phyloP scores from a whole-genome alignment of 1,140 invertebrate genomes.

The Leptopilina clavipes region DNA sequence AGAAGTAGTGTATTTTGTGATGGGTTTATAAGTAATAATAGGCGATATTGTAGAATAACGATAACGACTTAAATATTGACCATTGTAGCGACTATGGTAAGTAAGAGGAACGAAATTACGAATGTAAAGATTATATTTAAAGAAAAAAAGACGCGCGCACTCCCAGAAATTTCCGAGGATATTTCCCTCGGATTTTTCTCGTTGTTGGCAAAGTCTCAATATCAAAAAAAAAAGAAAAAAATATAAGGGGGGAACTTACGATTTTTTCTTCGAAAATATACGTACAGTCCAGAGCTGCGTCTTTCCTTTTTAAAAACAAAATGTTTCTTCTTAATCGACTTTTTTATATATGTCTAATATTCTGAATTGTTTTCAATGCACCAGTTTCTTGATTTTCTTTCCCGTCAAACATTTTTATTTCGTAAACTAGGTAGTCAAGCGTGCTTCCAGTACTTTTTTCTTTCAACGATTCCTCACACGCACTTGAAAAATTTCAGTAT shows the following conservation, averaged over 20 bases:
- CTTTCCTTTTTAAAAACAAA: background rate
- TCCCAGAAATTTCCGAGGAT: constrained; percentile 19
- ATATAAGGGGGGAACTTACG: background rate
- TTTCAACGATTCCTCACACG: background rate
- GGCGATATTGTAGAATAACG: constrained; percentile 70
- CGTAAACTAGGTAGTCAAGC: background rate
- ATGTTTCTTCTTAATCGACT: background rate
- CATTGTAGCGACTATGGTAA: constrained; percentile 58
- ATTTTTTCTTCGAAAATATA: background rate
- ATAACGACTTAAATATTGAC: constrained; percentile 53
- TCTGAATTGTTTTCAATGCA: too few relatives aligned
- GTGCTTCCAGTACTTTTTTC: constrained; percentile 31
- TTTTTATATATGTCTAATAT: background rate
- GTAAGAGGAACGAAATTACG: constrained; percentile 67
- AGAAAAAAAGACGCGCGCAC: background rate
- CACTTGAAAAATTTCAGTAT: constrained; percentile 14
- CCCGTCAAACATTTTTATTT: too few relatives aligned
- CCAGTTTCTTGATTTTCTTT: background rate
- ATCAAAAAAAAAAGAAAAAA: constrained; percentile 5
- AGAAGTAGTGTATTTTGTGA: constrained; percentile 74
- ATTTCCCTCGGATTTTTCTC: constrained; percentile 8
- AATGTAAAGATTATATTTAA: constrained; percentile 51
- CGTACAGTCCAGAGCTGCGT: constrained; percentile 28
- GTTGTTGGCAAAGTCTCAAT: background rate
- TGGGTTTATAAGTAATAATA: constrained; percentile 73